Evolutionary conservation across 1,140 invertebrate genomes (phyloP), one percentile per base, ranked within the genome.

Genomic region (Armadillidium nasatum): DNA sequence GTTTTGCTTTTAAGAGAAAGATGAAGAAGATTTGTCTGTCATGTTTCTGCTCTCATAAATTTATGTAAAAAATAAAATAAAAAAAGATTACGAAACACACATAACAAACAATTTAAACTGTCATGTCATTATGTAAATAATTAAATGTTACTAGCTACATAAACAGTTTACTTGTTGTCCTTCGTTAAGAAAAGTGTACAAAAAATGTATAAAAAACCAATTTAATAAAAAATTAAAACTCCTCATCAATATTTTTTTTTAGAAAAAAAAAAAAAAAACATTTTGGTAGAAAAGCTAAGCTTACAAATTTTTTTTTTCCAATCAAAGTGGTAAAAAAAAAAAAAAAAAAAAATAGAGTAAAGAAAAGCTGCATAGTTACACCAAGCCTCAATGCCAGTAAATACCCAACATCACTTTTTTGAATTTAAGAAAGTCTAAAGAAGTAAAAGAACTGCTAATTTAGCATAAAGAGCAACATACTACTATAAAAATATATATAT

Each of bases 281-380:
- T 71, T n/a, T 43, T 15, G 33, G 13, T 22, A 73, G 0, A 22
- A 21, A 73, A 73, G 43, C 72, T 44, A 21, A 73, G 22, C 43
- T 44, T 46, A 73, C 22, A 46, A 15, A n/a, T 73, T 46, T 69
- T 73, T 44, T 72, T 72, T 73, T 73, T 73, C 66, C 43, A 21
- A 73, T 23, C 13, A 46, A 11, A n/a, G n/a, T n/a, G n/a, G n/a
- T n/a, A n/a, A n/a, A n/a, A n/a, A n/a, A n/a, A n/a, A n/a, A n/a
- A 3, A 13, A 22, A 72, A 73, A 60, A 81, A 10, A 15, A 66
- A 60, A 76, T 21, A 71, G n/a, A 66, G 43, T 67, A 71, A 60
- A 81, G 0, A 66, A 60, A 76, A 44, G 73, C n/a, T 43, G 43
- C 69, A 71, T 72, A 54, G 46, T 43, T 82, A 76, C 79, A 81